These are phyloP conservation scores for Propsilocerus akamusi DNA, from an alignment of 1,140 invertebrate species.

Conservation along the genomic window DNA sequence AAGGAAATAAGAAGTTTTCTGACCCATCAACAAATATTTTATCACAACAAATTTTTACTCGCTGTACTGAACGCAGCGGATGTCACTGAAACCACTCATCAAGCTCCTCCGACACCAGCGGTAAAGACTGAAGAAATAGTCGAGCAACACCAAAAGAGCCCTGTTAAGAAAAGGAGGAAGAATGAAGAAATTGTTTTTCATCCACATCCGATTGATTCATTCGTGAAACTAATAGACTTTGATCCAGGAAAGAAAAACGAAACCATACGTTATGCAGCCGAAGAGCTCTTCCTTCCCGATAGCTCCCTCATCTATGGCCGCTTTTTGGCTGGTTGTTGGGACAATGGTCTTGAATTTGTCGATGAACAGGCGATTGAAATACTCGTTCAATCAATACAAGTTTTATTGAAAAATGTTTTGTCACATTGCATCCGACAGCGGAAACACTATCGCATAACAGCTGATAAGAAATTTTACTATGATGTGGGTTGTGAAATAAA, in stretches of 20 bases:
- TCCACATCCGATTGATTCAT: constrained; percentile 20
- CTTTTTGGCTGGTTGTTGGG: constrained; percentile 64
- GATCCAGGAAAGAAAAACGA: constrained; percentile 13
- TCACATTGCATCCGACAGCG: constrained; percentile 45
- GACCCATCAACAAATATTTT: constrained; percentile 44
- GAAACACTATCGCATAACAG: constrained; percentile 45
- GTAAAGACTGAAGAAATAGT: constrained; percentile 12
- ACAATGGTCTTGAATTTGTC: constrained; percentile 56
- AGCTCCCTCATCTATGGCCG: constrained; percentile 55
- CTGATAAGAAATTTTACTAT: constrained; percentile 47
- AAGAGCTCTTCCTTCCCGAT: constrained; percentile 55
- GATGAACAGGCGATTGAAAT: constrained; percentile 56
- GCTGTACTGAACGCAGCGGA: constrained; percentile 64
- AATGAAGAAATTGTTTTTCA: constrained; percentile 31
- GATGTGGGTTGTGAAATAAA: constrained; percentile 38
- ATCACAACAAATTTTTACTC: constrained; percentile 68
- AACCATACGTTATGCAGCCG: constrained; percentile 31
- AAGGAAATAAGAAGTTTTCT: constrained; percentile 48
- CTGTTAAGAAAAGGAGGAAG: constrained; percentile 34
- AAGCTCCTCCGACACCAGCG: constrained; percentile 10
- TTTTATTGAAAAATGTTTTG: constrained; percentile 60
- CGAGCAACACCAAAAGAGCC: constrained; percentile 26
- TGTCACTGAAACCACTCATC: constrained; percentile 30
- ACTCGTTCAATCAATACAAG: constrained; percentile 50
- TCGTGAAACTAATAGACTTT: constrained; percentile 12